Evolutionary conservation across 2,797 vertebrate species (phyloP), one percentile per base, ranked within the genome.

Genomic region (Onychomys arenicola): DNA sequence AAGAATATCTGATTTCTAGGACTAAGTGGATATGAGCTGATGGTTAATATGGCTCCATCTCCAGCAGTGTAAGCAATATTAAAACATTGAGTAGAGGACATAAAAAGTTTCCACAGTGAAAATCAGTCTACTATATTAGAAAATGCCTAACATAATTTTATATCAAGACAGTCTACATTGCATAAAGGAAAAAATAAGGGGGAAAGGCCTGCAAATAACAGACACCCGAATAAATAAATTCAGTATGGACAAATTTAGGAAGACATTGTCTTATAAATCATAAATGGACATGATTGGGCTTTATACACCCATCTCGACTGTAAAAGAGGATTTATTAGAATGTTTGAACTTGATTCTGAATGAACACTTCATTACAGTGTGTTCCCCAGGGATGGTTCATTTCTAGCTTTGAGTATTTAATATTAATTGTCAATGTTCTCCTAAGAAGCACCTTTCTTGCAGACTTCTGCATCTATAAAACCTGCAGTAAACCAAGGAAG

Each of bases 271-370:
- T 84, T 37, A 87, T 83, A 23, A 93, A 93, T 92, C 37, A 65
- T 7, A 21, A 88, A 94, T 81, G 29, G 81, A 11, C 16, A 11
- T 37, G n/a, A 71, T 29, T 90, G 67, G 49, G 81, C 14, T 55
- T 87, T 52, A 65, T 13, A 16, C 71, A 88, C 84, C 81, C 32
- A 67, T 57, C 10, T 27, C 43, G 46, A 61, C 46, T 81, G 93
- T 89, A 85, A 71, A 84, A 73, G 32, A 78, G 40, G 27, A 71
- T 93, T 86, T 90, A 49, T n/a, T 57, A 49, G 2, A 86, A 69
- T 83, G 7, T 69, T 34, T 78, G 67, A 95, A 93, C 67, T 63
- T 85, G 81, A 93, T 96, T 69, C 77, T 88, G 76, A 55, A 46
- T 89, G 77, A 90, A 52, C 52, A 90, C 43, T 61, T 93, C 61